A percentile compares a stretch with the other conserved stretches of the same genome.
Evolutionary conservation across 2,797 vertebrate genomes (phyloP).

Genomic region (Anabacerthia variegaticeps): DNA sequence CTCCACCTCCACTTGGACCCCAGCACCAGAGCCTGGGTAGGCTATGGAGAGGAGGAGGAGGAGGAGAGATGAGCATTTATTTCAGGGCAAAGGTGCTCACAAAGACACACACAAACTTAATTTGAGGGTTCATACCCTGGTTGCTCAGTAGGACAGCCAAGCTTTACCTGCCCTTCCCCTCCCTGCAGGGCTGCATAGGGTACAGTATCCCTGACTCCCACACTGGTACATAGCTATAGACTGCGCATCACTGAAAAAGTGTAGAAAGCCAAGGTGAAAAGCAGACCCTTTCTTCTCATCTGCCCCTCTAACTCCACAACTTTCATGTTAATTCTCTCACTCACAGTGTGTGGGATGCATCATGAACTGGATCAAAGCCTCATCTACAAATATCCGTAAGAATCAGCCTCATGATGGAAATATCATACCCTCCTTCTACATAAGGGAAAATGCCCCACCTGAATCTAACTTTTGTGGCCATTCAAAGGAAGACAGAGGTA

Average conservation of each 20-base stretch:
- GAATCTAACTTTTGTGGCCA: neutral
- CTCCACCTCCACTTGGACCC: neutral
- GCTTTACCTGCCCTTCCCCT: neutral
- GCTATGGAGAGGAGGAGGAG: neutral
- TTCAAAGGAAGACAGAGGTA: neutral
- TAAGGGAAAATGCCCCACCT: neutral
- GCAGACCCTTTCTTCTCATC: neutral
- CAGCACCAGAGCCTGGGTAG: neutral
- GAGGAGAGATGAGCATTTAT: neutral
- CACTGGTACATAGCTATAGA: accelerated
- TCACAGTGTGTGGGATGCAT: accelerated
- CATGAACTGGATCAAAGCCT: neutral
- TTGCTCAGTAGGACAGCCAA: neutral
- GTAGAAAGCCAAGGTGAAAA: neutral
- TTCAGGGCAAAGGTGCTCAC: neutral
- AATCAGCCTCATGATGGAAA: neutral
- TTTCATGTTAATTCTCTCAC: neutral
- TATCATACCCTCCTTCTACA: neutral
- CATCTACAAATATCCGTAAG: neutral
- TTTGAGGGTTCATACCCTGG: neutral
- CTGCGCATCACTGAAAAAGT: neutral
- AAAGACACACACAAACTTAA: too few species aligned
- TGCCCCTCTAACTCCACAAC: neutral
- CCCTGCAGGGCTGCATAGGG: neutral
- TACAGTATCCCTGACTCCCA: neutral